Conservation (phyloP, 1,140 invertebrate genomes). For the Thalassaphorura encarpata region DNA sequence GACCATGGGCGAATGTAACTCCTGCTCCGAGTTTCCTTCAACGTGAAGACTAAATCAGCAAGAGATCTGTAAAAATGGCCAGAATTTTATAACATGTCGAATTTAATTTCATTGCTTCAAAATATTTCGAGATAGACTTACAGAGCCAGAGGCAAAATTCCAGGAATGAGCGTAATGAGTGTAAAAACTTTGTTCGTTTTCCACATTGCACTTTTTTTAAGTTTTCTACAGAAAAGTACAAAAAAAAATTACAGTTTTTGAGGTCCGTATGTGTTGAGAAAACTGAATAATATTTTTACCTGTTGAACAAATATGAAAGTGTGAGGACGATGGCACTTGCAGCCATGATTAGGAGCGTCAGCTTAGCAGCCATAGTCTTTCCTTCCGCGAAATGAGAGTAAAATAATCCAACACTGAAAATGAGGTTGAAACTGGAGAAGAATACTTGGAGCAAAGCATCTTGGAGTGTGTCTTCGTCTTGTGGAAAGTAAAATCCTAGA, state of each 20-base stretch:
- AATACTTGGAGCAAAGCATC: constrained; percentile 13
- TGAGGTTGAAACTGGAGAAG: constrained; percentile 11
- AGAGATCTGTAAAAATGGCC: constrained; percentile 13
- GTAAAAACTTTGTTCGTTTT: constrained; percentile 18
- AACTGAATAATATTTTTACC: not conserved
- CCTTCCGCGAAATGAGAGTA: constrained; percentile 18
- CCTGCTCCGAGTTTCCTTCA: constrained; percentile 12
- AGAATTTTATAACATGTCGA: not conserved
- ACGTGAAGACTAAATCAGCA: constrained; percentile 17
- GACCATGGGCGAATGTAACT: constrained; percentile 20
- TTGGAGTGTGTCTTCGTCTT: not conserved
- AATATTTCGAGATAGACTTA: constrained; percentile 13
- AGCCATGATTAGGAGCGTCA: constrained; percentile 10
- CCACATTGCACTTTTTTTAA: constrained; percentile 18
- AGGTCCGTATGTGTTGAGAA: not conserved
- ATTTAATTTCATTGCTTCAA: not conserved
- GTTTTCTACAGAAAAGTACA: not conserved
- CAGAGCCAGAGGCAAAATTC: constrained; percentile 14
- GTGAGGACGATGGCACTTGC: constrained; percentile 10
- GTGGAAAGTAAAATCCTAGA: not conserved
- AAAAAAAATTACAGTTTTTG: not conserved
- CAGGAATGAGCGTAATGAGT: constrained; percentile 19
- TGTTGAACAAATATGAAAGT: constrained; percentile 6
- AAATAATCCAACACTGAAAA: constrained; percentile 14
- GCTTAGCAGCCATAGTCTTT: not conserved